Base-by-base conservation (phyloP, 2,797 vertebrate genomes). In the Aldrovandia affinis region DNA sequence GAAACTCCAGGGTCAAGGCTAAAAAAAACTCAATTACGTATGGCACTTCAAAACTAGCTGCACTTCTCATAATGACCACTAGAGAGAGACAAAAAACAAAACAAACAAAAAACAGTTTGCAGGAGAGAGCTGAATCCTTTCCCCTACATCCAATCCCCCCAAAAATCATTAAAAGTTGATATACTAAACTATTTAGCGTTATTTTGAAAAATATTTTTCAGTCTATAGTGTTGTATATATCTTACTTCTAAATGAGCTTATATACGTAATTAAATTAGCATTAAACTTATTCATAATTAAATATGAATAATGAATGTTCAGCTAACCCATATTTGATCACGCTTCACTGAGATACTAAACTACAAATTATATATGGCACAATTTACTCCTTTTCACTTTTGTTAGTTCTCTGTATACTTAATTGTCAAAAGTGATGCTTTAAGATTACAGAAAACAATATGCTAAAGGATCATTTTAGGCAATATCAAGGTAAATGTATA, bases 1-100 rank as follows among this genome's bases (percentile, higher is more conserved):
- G 96, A 96, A 96, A 96, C 95, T 96, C 95, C 96, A 94, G 93
- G 95, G 94, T 94, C 93, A 91, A 91, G 86, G 89, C 93, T 95
- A 95, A 95, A 94, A 95, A 95, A 95, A 93, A 91, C 65, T 30
- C 86, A 87, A 94, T 95, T 95, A 95, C 92, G 93, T 93, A 93
- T 90, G 91, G 85, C 90, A 36, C 80, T 57, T 91, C 85, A 89
- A 88, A 92, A 91, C 91, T 87, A 75, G 59, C 1, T 85, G 89
- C 59, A 87, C 78, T 88, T 81, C 81, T 65, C 75, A 3, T 63
- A 15, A 2, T 52, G 84, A 50, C 93, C 96, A 94, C 91, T 89
- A 94, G 96, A 93, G 94, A 94, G 95, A 87, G 91, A 83, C 86
- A 92, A 91, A 89, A 87, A 77, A 47, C 25, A 73, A 73, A 73